Conservation (phyloP, 2,113 vertebrate genomes). For the Hemibagrus wyckioides region DNA sequence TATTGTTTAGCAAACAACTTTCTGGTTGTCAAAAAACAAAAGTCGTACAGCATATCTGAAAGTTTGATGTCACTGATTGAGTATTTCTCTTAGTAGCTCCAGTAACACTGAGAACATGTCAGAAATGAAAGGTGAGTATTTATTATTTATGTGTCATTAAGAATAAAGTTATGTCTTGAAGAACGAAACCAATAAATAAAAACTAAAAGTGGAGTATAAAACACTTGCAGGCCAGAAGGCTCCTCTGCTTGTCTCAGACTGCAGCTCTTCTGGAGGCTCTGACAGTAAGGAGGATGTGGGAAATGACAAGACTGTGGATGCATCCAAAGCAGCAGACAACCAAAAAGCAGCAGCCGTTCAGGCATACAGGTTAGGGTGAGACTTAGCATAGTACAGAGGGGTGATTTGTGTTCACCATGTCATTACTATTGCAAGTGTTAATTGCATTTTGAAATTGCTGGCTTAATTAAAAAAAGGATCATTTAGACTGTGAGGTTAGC, state of each 20-base stretch:
- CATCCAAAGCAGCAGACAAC: slow-evolving; percentile 59
- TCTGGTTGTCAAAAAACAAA: background rate
- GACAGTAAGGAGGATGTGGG: slow-evolving; percentile 79
- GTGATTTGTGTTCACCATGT: too few species aligned
- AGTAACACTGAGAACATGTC: slow-evolving; percentile 55
- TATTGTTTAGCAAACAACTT: background rate
- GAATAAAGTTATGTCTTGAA: background rate
- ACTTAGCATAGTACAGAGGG: background rate
- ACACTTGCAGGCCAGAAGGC: slow-evolving; percentile 72
- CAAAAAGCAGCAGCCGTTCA: slow-evolving; percentile 69
- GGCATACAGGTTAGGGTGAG: slow-evolving; percentile 44
- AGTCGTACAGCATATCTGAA: background rate
- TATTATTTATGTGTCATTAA: background rate
- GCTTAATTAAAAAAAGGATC: too few species aligned
- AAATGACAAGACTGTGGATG: slow-evolving; percentile 54
- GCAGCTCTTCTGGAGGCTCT: slow-evolving; percentile 83
- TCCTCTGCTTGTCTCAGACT: slow-evolving; percentile 78
- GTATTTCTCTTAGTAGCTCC: slow-evolving; percentile 66
- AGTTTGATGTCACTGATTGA: background rate
- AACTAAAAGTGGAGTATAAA: background rate
- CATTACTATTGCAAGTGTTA: too few species aligned
- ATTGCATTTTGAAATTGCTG: too few species aligned
- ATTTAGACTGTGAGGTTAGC: too few species aligned
- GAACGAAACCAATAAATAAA: background rate
- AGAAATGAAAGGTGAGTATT: slow-evolving; percentile 72